phyloP scores from a whole-genome alignment of 2,113 vertebrate genomes.

The Microtus oregoni region DNA sequence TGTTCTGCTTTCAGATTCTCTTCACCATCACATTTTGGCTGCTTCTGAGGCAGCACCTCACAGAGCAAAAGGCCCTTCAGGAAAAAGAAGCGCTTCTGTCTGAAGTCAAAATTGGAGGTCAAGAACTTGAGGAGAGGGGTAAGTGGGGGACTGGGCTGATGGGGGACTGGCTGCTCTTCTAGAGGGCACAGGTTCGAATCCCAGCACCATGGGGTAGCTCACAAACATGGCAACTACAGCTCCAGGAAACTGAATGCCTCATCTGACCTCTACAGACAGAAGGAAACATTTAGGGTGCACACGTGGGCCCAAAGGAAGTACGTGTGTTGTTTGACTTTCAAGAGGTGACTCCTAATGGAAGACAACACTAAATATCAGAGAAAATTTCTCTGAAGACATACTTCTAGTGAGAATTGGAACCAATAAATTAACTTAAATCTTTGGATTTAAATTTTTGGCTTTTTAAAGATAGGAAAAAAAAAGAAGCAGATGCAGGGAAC shows the following conservation, averaged over 20 bases:
- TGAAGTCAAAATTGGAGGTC: conserved; percentile 92
- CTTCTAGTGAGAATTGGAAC: neutral
- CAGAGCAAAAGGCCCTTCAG: conserved; percentile 91
- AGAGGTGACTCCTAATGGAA: neutral
- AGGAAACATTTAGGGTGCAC: neutral
- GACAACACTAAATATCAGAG: neutral
- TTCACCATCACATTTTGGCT: conserved; percentile 98
- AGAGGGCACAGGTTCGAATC: neutral
- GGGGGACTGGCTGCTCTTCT: neutral
- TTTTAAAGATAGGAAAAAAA: neutral
- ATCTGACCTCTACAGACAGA: neutral
- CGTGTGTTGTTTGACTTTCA: neutral
- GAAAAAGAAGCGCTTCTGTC: conserved; percentile 90
- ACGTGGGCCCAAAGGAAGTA: rapidly evolving
- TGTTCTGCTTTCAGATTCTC: conserved; percentile 90
- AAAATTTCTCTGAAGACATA: neutral
- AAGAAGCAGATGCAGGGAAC: neutral
- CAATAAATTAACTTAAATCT: neutral
- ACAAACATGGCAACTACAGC: neutral
- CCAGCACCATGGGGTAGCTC: neutral
- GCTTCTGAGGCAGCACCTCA: conserved; percentile 96
- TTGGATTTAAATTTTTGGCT: neutral
- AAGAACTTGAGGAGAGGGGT: conserved; percentile 92
- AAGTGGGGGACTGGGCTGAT: neutral
- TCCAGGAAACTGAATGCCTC: neutral